Conservation (phyloP, 2,888 invertebrate species). For the Brachycybe producta region DNA sequence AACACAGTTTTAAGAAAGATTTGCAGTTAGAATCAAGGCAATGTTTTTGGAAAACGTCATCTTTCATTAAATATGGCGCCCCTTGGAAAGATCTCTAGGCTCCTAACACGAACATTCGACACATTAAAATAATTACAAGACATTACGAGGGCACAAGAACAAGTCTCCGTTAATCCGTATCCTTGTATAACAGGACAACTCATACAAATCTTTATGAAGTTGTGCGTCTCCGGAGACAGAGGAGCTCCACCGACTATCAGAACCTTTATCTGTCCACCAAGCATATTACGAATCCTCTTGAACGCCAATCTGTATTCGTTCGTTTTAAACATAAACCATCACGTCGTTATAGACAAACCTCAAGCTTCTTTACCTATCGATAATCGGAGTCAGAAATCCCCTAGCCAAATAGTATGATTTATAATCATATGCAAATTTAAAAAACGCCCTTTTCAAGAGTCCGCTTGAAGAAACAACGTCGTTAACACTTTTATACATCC, state of each 20-base stretch:
- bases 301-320: slow-evolving; percentile 43
- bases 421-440: slow-evolving; percentile 89
- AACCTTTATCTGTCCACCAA: slow-evolving; percentile 79
- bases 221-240: slow-evolving; percentile 85
- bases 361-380: slow-evolving; percentile 38
- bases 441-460: slow-evolving; percentile 63
- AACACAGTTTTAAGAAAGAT: too few species aligned
- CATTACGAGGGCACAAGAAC: slow-evolving; percentile 60
- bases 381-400: slow-evolving; percentile 39
- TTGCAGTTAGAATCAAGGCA: too few species aligned
- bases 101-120: too few species aligned
- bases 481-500: slow-evolving; percentile 92
- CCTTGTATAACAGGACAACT: slow-evolving; percentile 84
- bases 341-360: neutral
- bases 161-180: slow-evolving; percentile 94
- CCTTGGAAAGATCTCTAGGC: too few species aligned
- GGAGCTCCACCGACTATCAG: slow-evolving; percentile 93
- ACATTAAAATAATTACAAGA: too few species aligned
- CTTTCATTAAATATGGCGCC: too few species aligned
- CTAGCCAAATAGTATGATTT: slow-evolving; percentile 68
- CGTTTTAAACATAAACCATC: neutral
- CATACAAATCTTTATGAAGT: slow-evolving; percentile 80
- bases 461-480: slow-evolving; percentile 77
- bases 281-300: slow-evolving; percentile 50
- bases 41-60: too few species aligned